Evolutionary conservation across 2,113 vertebrate genomes (phyloP), one percentile per base, ranked within the genome.

Genomic region (Sinocyclocheilus grahami): DNA sequence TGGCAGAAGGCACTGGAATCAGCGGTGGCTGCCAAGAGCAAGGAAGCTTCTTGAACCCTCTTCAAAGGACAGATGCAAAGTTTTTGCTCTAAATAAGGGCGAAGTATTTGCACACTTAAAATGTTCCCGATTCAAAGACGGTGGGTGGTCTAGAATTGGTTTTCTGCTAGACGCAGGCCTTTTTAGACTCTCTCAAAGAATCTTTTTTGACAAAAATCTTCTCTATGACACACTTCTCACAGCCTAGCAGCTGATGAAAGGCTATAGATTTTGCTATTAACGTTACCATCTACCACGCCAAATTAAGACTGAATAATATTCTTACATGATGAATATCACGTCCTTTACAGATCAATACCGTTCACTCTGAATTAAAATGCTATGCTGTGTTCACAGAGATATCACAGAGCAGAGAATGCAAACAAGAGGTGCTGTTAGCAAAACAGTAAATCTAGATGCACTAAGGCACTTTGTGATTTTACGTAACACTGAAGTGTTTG

Each of bases 341-440:
- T 82, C 24, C 18, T 82, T 82, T 79, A 86, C 82, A 92, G 91
- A 89, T 92, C 88, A 90, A 78, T 91, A 78, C 63, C 86, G 86
- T 90, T 92, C 87, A 89, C 85, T 90, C 77, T 83, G 80, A 91
- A 91, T 53, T 71, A 51, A 53, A 82, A 71, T 51, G 5, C 16
- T 53, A 22, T 30, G 27, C 62, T 33, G 8, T 53, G 63, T 7
- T 82, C 16, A 30, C 42, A 53, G 46, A 82, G 18, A 71, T 37
- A 55, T 53, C 46, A 67, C 42, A 53, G 80, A 53, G 79, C 9
- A 22, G n/a, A 51, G 30, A 27, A 69, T 33, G 42, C 24, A 46
- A 46, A 46, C 42, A 46, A 46, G 42, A 46, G 42, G 9, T 46
- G 42, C 42, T 46, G 42, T 46, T 58, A 84, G 78, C 18, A 72